Evolutionary conservation across 2,113 vertebrate species (phyloP).

Genomic region (Asarcornis scutulata): DNA sequence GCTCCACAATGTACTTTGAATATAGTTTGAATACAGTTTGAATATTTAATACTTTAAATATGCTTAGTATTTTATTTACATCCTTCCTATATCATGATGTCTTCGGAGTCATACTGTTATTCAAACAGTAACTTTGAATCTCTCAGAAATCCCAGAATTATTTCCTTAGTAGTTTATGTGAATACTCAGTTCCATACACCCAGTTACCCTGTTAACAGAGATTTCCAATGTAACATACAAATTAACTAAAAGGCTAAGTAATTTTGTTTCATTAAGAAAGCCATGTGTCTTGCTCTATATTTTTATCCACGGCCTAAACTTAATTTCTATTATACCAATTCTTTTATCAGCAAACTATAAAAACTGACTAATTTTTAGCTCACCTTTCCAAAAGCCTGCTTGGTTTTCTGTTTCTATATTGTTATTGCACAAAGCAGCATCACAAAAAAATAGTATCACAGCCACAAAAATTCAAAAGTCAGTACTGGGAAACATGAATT

Average conservation of each 20-base stretch:
- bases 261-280: not conserved
- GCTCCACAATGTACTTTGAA: not conserved
- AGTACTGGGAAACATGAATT: not conserved
- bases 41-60: not conserved
- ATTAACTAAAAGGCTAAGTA: not conserved
- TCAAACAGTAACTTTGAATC: not conserved
- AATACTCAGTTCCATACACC: not conserved
- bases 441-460: not conserved
- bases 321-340: not conserved
- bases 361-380: not conserved
- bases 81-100: not conserved
- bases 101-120: not conserved
- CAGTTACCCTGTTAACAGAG: not conserved
- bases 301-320: not conserved
- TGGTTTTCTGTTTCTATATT: not conserved
- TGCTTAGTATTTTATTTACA: not conserved
- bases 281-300: not conserved
- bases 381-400: not conserved
- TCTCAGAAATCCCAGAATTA: not conserved
- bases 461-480: not conserved
- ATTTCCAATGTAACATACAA: not conserved
- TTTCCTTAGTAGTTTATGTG: not conserved
- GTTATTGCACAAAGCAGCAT: not conserved
- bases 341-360: not conserved
- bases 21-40: not conserved